Conservation (phyloP, 2,113 vertebrate genomes). For the Desmodus rotundus region DNA sequence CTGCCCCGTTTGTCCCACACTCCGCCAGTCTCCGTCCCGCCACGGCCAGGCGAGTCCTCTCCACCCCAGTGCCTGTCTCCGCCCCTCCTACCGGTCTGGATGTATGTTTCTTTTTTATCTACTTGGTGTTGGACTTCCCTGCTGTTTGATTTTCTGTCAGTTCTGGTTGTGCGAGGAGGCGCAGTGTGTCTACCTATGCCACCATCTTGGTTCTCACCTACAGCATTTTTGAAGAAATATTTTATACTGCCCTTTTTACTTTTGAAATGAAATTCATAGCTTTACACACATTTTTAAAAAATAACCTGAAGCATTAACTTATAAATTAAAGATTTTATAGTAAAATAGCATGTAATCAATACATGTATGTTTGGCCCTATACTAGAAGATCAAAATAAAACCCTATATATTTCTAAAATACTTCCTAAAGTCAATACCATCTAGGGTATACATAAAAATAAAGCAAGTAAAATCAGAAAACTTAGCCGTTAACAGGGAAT, state of each 20-base stretch:
- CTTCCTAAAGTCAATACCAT: not conserved
- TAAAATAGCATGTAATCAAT: not conserved
- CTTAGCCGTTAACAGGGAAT: not conserved
- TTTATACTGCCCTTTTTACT: not conserved
- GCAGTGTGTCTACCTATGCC: no score
- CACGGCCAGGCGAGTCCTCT: no score
- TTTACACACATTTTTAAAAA: not conserved
- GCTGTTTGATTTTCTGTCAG: no score
- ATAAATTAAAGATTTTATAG: not conserved
- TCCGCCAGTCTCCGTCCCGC: no score
- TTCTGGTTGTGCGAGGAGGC: no score
- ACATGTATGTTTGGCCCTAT: not conserved
- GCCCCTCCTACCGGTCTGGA: no score
- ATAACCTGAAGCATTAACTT: not conserved
- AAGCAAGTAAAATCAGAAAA: not conserved
- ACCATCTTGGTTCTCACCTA: no score
- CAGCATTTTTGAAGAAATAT: not conserved
- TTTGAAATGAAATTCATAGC: not conserved
- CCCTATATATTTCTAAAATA: not conserved
- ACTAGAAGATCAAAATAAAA: not conserved
- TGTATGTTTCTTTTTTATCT: no score
- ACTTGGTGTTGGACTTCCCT: no score
- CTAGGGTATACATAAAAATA: not conserved
- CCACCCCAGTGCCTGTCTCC: no score
- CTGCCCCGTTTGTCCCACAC: no score